Evolutionary conservation across 2,888 invertebrate species (phyloP), one percentile per base, ranked within the genome.

Genomic region (Lepidocyrtoides sp.): DNA sequence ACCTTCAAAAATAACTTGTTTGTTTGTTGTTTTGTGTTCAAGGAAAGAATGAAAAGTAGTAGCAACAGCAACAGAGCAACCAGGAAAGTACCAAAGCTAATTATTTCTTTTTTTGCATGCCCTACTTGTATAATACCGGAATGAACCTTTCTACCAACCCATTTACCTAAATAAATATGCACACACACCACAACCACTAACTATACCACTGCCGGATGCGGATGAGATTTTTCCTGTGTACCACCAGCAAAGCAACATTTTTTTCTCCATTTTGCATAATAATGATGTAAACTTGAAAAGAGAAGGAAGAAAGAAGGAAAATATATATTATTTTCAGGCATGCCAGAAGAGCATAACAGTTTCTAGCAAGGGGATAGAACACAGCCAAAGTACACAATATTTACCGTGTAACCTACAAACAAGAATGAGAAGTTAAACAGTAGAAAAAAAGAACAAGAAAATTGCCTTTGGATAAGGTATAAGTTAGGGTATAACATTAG

Each of bases 321-420:
- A n/a, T n/a, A n/a, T n/a, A 48, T n/a, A 12, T 48, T 36, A 2
- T 17, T 57, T 48, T 48, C 48, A 17, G 57, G 36, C 4, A 63
- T 4, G 12, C 14, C 2, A 36, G 12, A 66, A 17, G 17, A 54
- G 14, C 36, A 69, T 36, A 69, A 69, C 1, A n/a, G n/a, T n/a
- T n/a, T n/a, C n/a, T n/a, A n/a, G n/a, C n/a, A 57, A 63, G 26
- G 29, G 29, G 29, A 20, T 23, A 7, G 44, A 14, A 41, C n/a
- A 41, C 20, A 44, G 23, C 72, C 41, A 72, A 79, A 79, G 54
- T 79, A 79, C 51, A 79, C 54, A 79, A 79, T 54, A 32, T 79
- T 26, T 79, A 32, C 54, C 17, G 32, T 79, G 79, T 20, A 54
- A 79, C 48, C 44, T 29, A 48, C 8, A 4, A 26, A 75, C 20